These are phyloP conservation scores for Copidosoma floridanum DNA, from an alignment of 1,140 invertebrate genomes.

Conservation along the genomic window DNA sequence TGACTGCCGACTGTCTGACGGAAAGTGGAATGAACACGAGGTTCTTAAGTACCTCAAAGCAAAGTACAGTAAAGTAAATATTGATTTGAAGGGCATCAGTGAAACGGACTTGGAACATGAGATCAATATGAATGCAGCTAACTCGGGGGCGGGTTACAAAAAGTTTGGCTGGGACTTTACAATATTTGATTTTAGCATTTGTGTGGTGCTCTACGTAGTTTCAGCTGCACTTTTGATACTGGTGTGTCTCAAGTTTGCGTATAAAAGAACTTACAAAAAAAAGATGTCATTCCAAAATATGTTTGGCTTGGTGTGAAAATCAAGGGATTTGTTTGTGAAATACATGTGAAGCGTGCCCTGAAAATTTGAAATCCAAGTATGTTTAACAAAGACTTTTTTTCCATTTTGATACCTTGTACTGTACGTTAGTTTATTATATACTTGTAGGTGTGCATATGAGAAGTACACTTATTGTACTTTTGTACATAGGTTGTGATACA, in stretches of 20 bases:
- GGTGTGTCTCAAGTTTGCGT: constrained; percentile 75
- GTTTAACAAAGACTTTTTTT: too few relatives aligned
- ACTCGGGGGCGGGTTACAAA: constrained; percentile 40
- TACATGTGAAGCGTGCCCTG: not conserved
- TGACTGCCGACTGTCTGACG: constrained; percentile 61
- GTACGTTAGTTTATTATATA: too few relatives aligned
- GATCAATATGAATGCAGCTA: constrained; percentile 36
- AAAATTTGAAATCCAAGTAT: too few relatives aligned
- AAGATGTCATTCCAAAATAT: constrained; percentile 66
- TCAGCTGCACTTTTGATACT: constrained; percentile 70
- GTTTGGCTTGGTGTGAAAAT: constrained; percentile 55
- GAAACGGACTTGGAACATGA: constrained; percentile 30
- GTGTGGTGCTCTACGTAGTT: constrained; percentile 69
- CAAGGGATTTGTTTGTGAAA: not conserved
- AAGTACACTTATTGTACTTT: not conserved
- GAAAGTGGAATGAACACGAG: constrained; percentile 67
- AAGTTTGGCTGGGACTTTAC: constrained; percentile 60
- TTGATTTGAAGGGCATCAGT: constrained; percentile 54
- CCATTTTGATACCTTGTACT: too few relatives aligned
- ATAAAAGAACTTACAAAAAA: constrained; percentile 68
- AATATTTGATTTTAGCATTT: constrained; percentile 72
- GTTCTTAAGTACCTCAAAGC: constrained; percentile 74
- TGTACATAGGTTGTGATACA: constrained; percentile 19
- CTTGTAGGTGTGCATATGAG: too few relatives aligned
- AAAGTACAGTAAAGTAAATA: constrained; percentile 66